Conservation (phyloP, 1,140 invertebrate species). For the Chymomyza costata region DNA sequence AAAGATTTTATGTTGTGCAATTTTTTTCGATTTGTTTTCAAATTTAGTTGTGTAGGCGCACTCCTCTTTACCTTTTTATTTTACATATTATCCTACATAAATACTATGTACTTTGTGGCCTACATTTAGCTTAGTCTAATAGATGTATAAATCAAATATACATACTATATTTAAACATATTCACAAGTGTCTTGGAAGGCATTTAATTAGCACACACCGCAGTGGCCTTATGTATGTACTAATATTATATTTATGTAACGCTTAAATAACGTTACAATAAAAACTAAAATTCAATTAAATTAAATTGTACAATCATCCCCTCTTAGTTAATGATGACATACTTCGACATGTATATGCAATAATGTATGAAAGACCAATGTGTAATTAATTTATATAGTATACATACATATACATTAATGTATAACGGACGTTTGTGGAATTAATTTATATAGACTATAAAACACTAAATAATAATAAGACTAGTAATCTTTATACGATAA, state of each 20-base stretch:
- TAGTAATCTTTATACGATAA: conserved; percentile 36
- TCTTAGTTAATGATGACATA: conserved; percentile 50
- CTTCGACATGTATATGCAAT: conserved; percentile 21
- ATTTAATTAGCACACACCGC: conserved; percentile 53
- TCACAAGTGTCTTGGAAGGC: neutral
- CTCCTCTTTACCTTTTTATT: too few species aligned
- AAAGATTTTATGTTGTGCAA: conserved; percentile 34
- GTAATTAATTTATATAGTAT: conserved; percentile 31
- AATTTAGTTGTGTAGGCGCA: too few species aligned
- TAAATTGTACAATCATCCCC: conserved; percentile 31
- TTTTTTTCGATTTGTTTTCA: conserved; percentile 27
- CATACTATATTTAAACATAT: neutral
- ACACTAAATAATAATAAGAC: conserved; percentile 15
- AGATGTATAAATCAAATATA: neutral
- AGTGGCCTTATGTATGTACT: conserved; percentile 53
- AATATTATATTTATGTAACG: too few species aligned
- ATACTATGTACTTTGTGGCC: neutral
- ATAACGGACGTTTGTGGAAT: conserved; percentile 53
- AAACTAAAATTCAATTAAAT: conserved; percentile 30
- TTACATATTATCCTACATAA: conserved; percentile 9
- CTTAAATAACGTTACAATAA: conserved; percentile 34
- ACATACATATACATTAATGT: conserved; percentile 41
- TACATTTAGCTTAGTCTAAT: neutral
- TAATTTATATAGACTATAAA: conserved; percentile 38
- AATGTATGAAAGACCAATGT: conserved; percentile 14